phyloP scores from a whole-genome alignment of 2,888 invertebrate genomes.

The Stenolophus ochropezus region DNA sequence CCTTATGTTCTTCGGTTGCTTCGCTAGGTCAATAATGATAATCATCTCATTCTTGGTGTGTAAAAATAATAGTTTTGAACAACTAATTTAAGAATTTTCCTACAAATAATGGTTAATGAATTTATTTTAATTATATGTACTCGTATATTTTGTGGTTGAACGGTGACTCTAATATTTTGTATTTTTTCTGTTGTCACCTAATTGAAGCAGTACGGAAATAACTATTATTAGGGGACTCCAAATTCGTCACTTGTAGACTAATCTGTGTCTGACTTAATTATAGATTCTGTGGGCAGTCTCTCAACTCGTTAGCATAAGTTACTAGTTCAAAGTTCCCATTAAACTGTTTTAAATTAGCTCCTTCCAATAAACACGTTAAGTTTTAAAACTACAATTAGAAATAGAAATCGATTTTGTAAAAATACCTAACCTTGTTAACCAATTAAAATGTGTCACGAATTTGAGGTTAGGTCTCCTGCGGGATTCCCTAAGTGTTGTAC shows the following conservation, averaged over 20 bases:
- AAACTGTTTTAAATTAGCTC: conserved; percentile 19
- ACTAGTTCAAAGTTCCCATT: conserved; percentile 50
- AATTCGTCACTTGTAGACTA: not conserved
- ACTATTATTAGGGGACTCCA: not conserved
- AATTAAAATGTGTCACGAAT: not conserved
- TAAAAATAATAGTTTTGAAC: too few relatives aligned
- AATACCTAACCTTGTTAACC: not conserved
- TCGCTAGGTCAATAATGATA: too few relatives aligned
- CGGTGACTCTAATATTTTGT: too few relatives aligned
- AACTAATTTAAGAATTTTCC: too few relatives aligned
- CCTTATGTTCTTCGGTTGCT: too few relatives aligned
- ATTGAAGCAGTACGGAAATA: not conserved
- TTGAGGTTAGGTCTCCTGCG: not conserved
- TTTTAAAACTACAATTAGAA: not conserved
- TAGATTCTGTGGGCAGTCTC: conserved; percentile 16
- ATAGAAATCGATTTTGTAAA: not conserved
- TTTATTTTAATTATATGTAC: too few relatives aligned
- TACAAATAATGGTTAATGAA: too few relatives aligned
- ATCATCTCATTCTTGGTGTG: too few relatives aligned
- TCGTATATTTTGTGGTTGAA: too few relatives aligned
- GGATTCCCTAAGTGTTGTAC: not conserved
- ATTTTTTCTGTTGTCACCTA: not conserved
- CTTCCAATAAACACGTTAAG: not conserved
- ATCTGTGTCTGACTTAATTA: conserved; percentile 14
- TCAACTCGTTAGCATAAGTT: conserved; percentile 22